Evolutionary conservation across 2,888 invertebrate species (phyloP).

Genomic region (Synanthedon andrenaeformis): DNA sequence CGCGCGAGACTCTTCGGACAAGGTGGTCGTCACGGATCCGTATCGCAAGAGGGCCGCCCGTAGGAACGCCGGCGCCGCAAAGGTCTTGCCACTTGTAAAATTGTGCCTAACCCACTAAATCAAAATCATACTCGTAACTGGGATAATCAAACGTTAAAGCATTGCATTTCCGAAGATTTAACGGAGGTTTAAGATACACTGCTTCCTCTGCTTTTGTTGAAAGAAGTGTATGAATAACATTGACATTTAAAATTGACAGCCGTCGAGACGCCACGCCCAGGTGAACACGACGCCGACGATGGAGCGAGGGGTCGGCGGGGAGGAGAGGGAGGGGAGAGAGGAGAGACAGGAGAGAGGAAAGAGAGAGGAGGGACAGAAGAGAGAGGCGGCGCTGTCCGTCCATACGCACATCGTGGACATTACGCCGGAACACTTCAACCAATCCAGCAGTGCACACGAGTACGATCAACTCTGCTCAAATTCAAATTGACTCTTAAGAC

Average conservation of each 20-base stretch:
- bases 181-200: neutral
- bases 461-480: too few relatives aligned
- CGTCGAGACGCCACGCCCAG: neutral
- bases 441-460: too few relatives aligned
- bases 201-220: too few relatives aligned
- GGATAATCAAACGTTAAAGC: too few relatives aligned
- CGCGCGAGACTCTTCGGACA: slow-evolving; percentile 31
- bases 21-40: slow-evolving; percentile 34
- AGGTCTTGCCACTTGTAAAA: too few relatives aligned
- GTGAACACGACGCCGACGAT: slow-evolving; percentile 1
- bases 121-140: too few relatives aligned
- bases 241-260: neutral
- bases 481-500: too few relatives aligned
- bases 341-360: slow-evolving; percentile 1
- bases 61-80: neutral
- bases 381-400: neutral
- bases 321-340: slow-evolving; percentile 4
- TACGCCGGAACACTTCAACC: neutral
- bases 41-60: neutral
- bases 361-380: slow-evolving; percentile 3
- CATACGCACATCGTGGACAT: neutral
- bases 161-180: neutral
- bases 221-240: too few relatives aligned
- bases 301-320: slow-evolving; percentile 6
- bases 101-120: too few relatives aligned